Evolutionary conservation across 2,888 invertebrate species (phyloP).

Genomic region (Monopis laevigella): DNA sequence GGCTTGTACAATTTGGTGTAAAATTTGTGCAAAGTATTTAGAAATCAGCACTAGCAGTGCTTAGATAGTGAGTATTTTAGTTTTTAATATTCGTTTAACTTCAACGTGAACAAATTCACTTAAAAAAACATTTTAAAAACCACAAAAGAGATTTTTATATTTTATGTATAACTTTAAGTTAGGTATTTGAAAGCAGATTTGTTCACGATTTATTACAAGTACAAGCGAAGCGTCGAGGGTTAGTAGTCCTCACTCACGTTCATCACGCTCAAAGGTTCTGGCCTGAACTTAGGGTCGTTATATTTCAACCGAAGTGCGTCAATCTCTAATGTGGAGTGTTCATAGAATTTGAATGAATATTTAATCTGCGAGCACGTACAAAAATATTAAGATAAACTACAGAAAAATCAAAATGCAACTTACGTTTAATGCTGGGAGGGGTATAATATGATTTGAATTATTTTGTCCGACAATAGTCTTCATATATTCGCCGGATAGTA

Average conservation of each 20-base stretch:
- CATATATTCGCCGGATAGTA: conserved; percentile 73
- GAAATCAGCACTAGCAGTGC: no score
- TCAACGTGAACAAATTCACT: no score
- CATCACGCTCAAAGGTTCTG: conserved; percentile 71
- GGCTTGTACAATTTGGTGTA: no score
- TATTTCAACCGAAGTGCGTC: conserved; percentile 63
- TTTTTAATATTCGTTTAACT: no score
- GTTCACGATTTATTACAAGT: conserved; percentile 15
- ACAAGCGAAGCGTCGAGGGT: conserved; percentile 24
- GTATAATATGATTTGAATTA: conserved; percentile 71
- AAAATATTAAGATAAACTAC: background rate
- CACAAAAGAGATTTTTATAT: no score
- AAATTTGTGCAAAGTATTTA: no score
- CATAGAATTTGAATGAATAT: conserved; percentile 73
- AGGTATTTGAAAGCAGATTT: no score
- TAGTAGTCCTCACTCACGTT: conserved; percentile 68
- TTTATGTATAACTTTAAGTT: no score
- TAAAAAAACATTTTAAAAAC: no score
- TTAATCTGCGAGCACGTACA: conserved; percentile 62
- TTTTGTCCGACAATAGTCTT: conserved; percentile 71
- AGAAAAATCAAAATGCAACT: conserved; percentile 41
- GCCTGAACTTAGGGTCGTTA: conserved; percentile 70
- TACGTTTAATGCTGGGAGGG: conserved; percentile 81
- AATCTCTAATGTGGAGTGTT: conserved; percentile 67
- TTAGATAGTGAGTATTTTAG: no score